Conservation (phyloP, 2,888 invertebrate species). For the Opisthograptis luteolata region DNA sequence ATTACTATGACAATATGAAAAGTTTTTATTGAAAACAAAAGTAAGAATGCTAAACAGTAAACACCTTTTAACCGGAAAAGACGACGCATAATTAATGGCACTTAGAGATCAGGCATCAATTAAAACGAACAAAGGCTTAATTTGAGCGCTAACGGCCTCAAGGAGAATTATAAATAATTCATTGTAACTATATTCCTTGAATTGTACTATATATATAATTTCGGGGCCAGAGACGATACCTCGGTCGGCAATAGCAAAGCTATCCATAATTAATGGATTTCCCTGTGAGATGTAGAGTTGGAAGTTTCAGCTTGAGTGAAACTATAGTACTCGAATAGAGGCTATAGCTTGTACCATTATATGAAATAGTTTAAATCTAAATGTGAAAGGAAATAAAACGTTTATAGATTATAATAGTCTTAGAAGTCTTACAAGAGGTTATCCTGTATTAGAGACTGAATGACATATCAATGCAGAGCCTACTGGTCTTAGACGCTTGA, state of each 20-base stretch:
- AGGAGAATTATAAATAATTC: constrained; percentile 19
- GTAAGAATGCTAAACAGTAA: neutral
- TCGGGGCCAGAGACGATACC: constrained; percentile 9
- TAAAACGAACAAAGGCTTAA: constrained; percentile 14
- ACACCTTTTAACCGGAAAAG: neutral
- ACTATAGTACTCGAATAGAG: too few species aligned
- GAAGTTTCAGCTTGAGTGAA: neutral
- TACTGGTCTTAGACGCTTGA: too few species aligned
- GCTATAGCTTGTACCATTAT: too few species aligned
- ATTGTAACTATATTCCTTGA: constrained; percentile 9
- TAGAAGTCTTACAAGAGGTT: too few species aligned
- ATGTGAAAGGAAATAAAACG: too few species aligned
- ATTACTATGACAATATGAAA: too few species aligned
- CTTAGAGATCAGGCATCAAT: constrained; percentile 5
- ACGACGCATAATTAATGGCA: constrained; percentile 2
- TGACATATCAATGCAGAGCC: too few species aligned
- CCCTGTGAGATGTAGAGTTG: neutral
- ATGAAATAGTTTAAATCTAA: too few species aligned
- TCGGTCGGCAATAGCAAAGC: constrained; percentile 8
- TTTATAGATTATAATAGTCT: too few species aligned
- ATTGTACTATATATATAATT: constrained; percentile 18
- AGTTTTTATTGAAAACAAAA: neutral
- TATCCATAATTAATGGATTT: constrained; percentile 16
- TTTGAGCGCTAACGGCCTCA: constrained; percentile 9
- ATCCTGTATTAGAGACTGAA: too few species aligned